A percentile compares a stretch with the other conserved stretches of the same genome.
These are phyloP conservation scores for Halcyon smyrnensis DNA, from an alignment of 2,797 vertebrate species.

Conservation along the genomic window DNA sequence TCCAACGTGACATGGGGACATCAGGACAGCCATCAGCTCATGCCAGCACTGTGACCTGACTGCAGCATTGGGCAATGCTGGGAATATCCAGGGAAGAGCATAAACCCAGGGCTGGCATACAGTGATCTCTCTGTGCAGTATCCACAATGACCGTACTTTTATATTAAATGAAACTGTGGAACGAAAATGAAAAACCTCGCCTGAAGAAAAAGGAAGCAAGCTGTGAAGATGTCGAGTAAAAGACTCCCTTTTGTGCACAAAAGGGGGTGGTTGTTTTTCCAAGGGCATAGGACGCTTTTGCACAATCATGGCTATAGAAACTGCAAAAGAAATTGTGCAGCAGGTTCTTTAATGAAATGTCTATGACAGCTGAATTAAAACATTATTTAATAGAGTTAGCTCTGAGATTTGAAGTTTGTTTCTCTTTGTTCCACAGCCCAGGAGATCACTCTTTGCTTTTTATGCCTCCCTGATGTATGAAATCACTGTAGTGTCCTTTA, in stretches of 20 bases:
- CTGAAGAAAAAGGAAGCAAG: conserved; percentile 28
- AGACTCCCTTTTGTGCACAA: neutral
- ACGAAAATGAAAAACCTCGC: conserved; percentile 20
- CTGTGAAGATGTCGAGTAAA: neutral
- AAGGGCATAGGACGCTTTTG: neutral
- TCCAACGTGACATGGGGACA: neutral
- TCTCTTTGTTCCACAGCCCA: conserved; percentile 23
- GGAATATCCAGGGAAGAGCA: neutral
- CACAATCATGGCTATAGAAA: neutral
- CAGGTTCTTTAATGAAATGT: conserved; percentile 24
- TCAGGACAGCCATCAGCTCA: neutral
- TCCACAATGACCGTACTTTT: neutral
- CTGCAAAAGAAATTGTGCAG: conserved; percentile 3
- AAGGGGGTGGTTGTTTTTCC: neutral
- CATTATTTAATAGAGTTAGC: neutral
- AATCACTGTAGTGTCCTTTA: neutral
- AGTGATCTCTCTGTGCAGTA: neutral
- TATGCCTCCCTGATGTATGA: neutral
- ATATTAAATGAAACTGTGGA: neutral
- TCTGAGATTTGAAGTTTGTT: neutral
- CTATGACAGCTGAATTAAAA: conserved; percentile 28
- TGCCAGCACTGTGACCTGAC: neutral
- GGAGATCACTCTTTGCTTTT: neutral
- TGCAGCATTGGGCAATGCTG: neutral
- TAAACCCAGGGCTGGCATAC: neutral